phyloP scores from a whole-genome alignment of 2,113 vertebrate species.

The Hucho hucho region DNA sequence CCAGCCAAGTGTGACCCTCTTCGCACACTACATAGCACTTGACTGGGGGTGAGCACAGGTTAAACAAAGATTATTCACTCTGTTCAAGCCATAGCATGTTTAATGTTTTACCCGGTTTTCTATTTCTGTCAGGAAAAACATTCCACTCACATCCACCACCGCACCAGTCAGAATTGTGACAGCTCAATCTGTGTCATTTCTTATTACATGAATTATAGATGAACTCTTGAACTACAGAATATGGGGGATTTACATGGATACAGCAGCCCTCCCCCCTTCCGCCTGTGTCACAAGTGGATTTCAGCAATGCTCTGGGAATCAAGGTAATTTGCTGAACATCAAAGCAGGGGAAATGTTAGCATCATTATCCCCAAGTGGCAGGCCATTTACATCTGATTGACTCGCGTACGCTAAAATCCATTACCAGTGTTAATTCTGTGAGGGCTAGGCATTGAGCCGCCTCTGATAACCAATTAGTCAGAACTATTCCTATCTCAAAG shows the following conservation, averaged over 20 bases:
- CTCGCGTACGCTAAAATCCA: background rate
- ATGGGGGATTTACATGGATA: background rate
- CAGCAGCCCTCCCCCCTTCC: background rate
- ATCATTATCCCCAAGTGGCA: constrained; percentile 7
- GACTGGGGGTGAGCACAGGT: background rate
- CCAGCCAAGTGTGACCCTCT: background rate
- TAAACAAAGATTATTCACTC: background rate
- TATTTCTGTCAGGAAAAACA: background rate
- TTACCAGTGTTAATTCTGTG: background rate
- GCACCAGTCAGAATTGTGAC: background rate
- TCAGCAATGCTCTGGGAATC: background rate
- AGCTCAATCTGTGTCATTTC: background rate
- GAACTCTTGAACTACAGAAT: background rate
- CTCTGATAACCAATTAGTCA: constrained; percentile 1
- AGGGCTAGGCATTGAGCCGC: background rate
- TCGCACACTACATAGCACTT: background rate
- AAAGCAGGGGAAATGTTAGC: background rate
- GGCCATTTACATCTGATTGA: constrained; percentile 8
- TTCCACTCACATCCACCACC: background rate
- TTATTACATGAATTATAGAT: background rate
- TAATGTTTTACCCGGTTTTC: background rate
- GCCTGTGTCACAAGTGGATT: background rate
- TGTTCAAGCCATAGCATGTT: background rate
- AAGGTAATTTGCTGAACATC: constrained; percentile 20
- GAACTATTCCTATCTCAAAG: background rate